These are phyloP conservation scores for Paragorgia papillata DNA, from an alignment of 92 coral and sea anemone genomes.

Conservation along the genomic window DNA sequence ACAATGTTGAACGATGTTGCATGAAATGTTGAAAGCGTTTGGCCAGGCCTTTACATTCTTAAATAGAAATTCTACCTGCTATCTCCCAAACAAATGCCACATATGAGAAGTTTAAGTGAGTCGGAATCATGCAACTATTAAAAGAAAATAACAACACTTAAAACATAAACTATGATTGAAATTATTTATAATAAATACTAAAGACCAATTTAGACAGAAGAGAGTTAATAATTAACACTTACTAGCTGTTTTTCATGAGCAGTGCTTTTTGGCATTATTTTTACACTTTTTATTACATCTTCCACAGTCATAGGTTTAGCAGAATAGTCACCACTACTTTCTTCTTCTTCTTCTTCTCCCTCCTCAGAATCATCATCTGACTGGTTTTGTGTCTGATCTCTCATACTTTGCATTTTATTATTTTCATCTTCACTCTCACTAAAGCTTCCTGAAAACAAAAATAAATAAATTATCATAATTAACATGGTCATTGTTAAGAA, in stretches of 20 bases:
- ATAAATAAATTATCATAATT: not conserved
- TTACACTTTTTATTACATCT: conserved; percentile 78
- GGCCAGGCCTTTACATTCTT: no score
- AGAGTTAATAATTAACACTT: no score
- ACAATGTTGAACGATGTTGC: no score
- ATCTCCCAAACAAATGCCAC: conserved; percentile 98
- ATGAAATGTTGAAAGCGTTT: no score
- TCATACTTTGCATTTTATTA: conserved; percentile 22
- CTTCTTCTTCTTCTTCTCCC: no score
- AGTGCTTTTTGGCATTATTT: conserved; percentile 46
- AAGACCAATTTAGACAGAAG: no score
- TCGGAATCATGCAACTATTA: not conserved
- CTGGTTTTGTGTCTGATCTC: not conserved
- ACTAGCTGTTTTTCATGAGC: no score
- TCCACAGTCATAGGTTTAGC: conserved; percentile 72
- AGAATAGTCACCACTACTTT: conserved; percentile 44
- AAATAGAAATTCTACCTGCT: conserved; percentile 60
- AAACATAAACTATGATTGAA: not conserved
- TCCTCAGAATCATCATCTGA: conserved; percentile 47
- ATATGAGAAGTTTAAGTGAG: conserved; percentile 70
- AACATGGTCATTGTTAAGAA: not conserved
- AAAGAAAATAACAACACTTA: not conserved
- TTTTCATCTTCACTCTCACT: conserved; percentile 90
- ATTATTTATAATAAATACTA: no score
- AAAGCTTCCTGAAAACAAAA: conserved; percentile 55